phyloP scores from a whole-genome alignment of 1,140 invertebrate species.

The Batillaria attramentaria region DNA sequence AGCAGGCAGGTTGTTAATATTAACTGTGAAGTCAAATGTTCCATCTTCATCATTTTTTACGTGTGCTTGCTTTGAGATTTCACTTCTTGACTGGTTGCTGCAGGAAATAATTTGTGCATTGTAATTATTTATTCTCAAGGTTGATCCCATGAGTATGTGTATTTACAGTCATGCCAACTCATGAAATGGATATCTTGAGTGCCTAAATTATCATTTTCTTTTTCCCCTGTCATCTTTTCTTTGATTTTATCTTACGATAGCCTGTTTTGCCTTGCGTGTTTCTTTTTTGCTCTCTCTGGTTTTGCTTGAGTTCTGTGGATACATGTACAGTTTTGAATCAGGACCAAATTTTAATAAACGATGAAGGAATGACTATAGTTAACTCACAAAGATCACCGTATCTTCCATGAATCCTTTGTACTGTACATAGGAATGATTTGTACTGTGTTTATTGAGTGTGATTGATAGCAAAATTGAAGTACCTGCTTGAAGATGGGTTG shows the following conservation, averaged over 20 bases:
- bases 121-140: too few relatives aligned
- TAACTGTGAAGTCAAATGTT: too few relatives aligned
- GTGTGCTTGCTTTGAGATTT: too few relatives aligned
- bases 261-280: background rate
- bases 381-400: too few relatives aligned
- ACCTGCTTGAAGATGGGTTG: background rate
- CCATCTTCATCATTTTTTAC: too few relatives aligned
- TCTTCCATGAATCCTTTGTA: conserved; percentile 19
- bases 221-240: background rate
- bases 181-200: too few relatives aligned
- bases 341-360: conserved; percentile 13
- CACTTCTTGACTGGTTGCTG: too few relatives aligned
- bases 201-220: background rate
- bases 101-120: too few relatives aligned
- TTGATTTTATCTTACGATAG: background rate
- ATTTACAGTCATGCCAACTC: conserved; percentile 9
- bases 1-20: too few relatives aligned
- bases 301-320: conserved; percentile 5
- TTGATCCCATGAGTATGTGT: too few relatives aligned
- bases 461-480: conserved; percentile 4
- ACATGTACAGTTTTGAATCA: background rate
- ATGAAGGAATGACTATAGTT: background rate
- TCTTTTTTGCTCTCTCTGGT: background rate
- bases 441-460: conserved; percentile 4
- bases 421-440: conserved; percentile 25